Evolutionary conservation across 64 coral and sea anemone genomes (phyloP), one percentile per base, ranked within the genome.

Genomic region (Stichodactyla mertensii): DNA sequence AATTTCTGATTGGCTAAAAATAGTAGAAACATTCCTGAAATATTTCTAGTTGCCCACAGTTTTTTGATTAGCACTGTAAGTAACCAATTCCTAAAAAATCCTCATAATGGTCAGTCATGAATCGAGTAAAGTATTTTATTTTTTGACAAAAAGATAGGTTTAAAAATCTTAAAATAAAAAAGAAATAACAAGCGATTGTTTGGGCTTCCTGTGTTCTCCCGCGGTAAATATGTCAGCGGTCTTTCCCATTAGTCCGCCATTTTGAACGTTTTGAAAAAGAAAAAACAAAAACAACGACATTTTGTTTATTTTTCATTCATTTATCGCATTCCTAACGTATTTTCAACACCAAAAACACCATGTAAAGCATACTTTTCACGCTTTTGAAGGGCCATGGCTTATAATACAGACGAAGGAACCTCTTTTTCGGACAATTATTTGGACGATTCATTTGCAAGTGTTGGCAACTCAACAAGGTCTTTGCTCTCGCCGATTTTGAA

Each of bases 391-490:
- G 9, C n/a, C 12, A 71, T 71, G 69, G 69, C 69, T 28, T 31
- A 28, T 71, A 55, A 81, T 31, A 7, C 16, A 81, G 83, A 45
- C 20, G 83, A 85, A 52, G 24, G n/a, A 52, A 54, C 36, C 0
- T 51, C 74, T 22, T 93, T 96, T 90, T 96, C 88, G 7, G 91
- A 96, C 26, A 84, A 96, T 88, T 96, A 91, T 16, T 67, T 91
- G 74, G 53, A 81, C 78, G 78, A 81, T 54, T 81, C 78, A 81
- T 81, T 71, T 31, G 78, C 78, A 51, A 81, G 78, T 55, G 59
- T 91, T 83, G 94, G 94, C 54, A 90, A 96, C 71, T 96, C 94
- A 31, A 96, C 94, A 80, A 84, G 91, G 13, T 96, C 94, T 36
- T 82, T 96, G 80, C 88, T 96, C 4, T 90, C 91, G 1, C 94